These are phyloP conservation scores for Hycleus cichorii DNA, from an alignment of 1,140 invertebrate genomes.

Conservation along the genomic window DNA sequence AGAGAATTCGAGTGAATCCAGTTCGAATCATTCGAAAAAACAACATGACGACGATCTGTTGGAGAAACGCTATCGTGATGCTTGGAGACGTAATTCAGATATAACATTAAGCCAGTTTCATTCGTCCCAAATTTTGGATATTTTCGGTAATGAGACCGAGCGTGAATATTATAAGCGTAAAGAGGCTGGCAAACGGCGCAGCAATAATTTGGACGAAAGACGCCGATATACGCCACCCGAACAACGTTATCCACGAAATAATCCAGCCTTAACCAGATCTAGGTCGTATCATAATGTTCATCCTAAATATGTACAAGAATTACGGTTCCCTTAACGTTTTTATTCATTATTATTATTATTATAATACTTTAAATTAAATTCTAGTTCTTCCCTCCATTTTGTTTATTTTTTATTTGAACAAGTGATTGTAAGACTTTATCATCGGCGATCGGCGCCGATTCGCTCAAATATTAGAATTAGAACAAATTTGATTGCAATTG, in stretches of 20 bases:
- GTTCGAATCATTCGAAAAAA: constrained; percentile 47
- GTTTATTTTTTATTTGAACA: background rate
- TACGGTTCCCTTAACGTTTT: constrained; percentile 46
- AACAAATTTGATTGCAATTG: too few species aligned
- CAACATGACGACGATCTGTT: constrained; percentile 52
- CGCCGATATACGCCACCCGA: constrained; percentile 41
- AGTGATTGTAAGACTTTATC: background rate
- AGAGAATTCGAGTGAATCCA: constrained; percentile 64
- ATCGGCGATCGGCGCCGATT: too few species aligned
- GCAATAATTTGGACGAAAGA: constrained; percentile 20
- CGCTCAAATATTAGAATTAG: too few species aligned
- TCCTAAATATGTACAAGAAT: constrained; percentile 51
- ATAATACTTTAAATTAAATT: too few species aligned
- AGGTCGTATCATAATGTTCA: constrained; percentile 52
- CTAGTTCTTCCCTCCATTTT: too few species aligned
- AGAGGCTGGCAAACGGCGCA: constrained; percentile 11
- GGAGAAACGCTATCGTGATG: constrained; percentile 54
- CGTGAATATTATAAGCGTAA: constrained; percentile 45
- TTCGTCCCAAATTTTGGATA: constrained; percentile 48
- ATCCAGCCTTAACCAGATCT: constrained; percentile 40
- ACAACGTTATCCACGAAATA: constrained; percentile 25
- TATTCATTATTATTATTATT: too few species aligned
- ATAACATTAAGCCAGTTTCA: constrained; percentile 52
- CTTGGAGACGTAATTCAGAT: constrained; percentile 57
- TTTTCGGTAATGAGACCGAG: constrained; percentile 48